A percentile compares a stretch with the other conserved stretches of the same genome.
phyloP scores from a whole-genome alignment of 92 coral and sea anemone genomes.

The Porites lobata region DNA sequence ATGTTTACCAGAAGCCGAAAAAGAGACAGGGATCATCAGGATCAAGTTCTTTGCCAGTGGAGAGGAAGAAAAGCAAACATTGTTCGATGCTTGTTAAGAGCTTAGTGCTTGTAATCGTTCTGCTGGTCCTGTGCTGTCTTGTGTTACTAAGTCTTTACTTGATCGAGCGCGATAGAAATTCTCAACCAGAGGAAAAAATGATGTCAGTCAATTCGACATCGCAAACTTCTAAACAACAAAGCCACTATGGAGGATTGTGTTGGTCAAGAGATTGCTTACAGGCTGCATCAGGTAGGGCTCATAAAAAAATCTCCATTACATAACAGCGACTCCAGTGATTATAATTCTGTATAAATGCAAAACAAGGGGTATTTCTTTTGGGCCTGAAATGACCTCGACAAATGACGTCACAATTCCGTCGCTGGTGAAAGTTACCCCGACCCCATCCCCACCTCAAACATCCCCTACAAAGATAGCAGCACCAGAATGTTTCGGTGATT shows the following conservation, averaged over 20 bases:
- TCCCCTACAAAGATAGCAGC: too few species aligned
- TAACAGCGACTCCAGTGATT: too few species aligned
- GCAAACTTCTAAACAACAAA: constrained; percentile 23
- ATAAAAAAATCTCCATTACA: neutral
- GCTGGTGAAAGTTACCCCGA: too few species aligned
- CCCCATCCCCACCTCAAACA: too few species aligned
- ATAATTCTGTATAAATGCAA: too few species aligned
- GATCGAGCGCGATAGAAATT: constrained; percentile 48
- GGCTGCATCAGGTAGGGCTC: constrained; percentile 64
- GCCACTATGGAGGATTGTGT: constrained; percentile 40
- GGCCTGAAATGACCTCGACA: too few species aligned
- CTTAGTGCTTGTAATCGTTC: constrained; percentile 53
- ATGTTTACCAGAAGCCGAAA: too few species aligned
- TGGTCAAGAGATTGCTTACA: constrained; percentile 76
- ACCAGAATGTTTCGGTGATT: too few species aligned
- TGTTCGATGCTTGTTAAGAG: constrained; percentile 58
- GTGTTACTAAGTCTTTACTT: constrained; percentile 76
- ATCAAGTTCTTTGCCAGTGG: neutral
- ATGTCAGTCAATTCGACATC: neutral
- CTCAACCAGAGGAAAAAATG: neutral
- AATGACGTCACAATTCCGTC: too few species aligned
- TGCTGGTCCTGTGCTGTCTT: constrained; percentile 70
- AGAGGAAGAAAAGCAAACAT: neutral
- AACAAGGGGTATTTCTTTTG: too few species aligned
- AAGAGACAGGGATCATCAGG: too few species aligned